Base-by-base conservation (phyloP, 2,113 vertebrate species). In the Erythrocercus mccallii region DNA sequence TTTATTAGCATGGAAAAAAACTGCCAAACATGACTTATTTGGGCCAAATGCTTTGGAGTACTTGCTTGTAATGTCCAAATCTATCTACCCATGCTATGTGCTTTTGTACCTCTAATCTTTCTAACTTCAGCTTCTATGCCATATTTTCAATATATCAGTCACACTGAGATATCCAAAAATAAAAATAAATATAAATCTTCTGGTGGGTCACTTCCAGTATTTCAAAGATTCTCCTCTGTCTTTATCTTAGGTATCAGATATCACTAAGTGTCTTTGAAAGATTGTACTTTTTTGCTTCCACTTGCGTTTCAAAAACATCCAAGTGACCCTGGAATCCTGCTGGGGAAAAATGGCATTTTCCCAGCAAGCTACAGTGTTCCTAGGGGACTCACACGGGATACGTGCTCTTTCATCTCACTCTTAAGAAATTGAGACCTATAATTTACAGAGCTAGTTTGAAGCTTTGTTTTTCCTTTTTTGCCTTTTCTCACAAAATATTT, bases 241-340 rank as follows among this genome's bases (percentile, higher is more conserved):
- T 95, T 86, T 56, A 92, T 89, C 91, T 88, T 70, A 44, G 50
- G n/a, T 44, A 66, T n/a, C 62, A 66, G 71, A 80, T 96, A 95
- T 82, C 74, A 86, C 44, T 90, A 79, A 86, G 57, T 6, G 27
- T 31, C 71, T 94, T 95, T 96, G 84, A 97, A 95, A 82, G 54
- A 53, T 53, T 88, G 6, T 31, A 31, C 23, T 40, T 86, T 89
- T 80, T 82, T 92, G 22, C 38, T 88, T 80, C 37, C 37, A 56
- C 38, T 77, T 51, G 35, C 4, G 3, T 79, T 95, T 91, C 90
- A 88, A 64, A 93, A 93, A 53, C 48, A 73, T 92, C 42, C n/a
- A 64, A 70, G 56, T 88, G 79, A 92, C 88, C 90, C 76, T 92
- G 76, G 53, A 84, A 90, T 90, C 92, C 88, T 77, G 54, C 72